Conservation (phyloP, 2,888 invertebrate genomes). For the Tiliacea aurago region DNA sequence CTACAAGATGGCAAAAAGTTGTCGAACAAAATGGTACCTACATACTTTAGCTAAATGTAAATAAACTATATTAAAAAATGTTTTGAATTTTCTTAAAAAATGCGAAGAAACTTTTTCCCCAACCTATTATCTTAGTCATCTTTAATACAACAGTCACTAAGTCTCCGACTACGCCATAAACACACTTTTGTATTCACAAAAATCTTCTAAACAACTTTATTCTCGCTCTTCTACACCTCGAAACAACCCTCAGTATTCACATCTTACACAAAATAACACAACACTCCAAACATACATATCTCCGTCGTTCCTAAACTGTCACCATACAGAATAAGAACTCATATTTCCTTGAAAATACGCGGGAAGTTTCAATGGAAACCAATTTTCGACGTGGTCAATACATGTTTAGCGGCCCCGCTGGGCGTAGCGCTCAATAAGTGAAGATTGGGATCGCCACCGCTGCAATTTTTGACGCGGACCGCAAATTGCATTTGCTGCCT, state of each 20-base stretch:
- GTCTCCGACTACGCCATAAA: neutral
- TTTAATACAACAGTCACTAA: neutral
- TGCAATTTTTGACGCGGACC: conserved; percentile 78
- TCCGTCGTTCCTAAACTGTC: conserved; percentile 44
- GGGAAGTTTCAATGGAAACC: conserved; percentile 74
- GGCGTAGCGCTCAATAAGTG: conserved; percentile 74
- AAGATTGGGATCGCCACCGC: conserved; percentile 73
- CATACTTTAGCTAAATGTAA: no score
- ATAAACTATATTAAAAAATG: no score
- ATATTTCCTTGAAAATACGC: conserved; percentile 55
- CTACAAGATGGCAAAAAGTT: no score
- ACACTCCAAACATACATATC: conserved; percentile 20
- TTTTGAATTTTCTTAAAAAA: no score
- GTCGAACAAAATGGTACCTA: no score
- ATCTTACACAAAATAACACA: conserved; percentile 29
- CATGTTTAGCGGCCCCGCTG: conserved; percentile 70
- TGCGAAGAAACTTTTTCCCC: no score
- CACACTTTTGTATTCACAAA: neutral
- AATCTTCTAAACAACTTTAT: conserved; percentile 2
- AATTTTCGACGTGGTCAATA: conserved; percentile 73
- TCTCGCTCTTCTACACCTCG: neutral
- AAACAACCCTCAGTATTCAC: neutral
- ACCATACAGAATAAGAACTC: conserved; percentile 47
- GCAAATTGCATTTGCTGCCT: conserved; percentile 84
- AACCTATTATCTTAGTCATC: neutral